Percentiles rank a stretch among this genome's conserved stretches.
Conservation (phyloP, 2,797 vertebrate species). For the Malurus splendens region DNA sequence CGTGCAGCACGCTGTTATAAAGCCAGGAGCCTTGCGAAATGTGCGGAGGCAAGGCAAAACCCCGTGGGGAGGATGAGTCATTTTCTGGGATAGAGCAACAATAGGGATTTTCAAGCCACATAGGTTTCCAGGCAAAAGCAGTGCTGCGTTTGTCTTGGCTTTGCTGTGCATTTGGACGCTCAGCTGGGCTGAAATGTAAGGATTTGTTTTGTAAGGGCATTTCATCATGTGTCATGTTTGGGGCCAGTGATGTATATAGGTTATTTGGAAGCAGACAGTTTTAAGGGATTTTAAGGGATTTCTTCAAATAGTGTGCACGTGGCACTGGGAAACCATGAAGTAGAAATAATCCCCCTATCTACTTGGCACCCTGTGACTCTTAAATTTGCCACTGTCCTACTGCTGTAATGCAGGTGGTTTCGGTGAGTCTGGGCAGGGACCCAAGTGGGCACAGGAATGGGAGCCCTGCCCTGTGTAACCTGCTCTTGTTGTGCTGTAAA, state of each 20-base stretch:
- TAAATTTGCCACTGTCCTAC: not conserved
- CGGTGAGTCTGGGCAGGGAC: not conserved
- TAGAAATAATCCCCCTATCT: not conserved
- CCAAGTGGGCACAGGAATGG: not conserved
- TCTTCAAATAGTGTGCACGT: not conserved
- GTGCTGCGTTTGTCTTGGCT: not conserved
- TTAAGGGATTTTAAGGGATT: not conserved
- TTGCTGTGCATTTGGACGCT: not conserved
- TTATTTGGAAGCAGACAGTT: not conserved
- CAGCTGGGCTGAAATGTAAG: not conserved
- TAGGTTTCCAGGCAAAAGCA: not conserved
- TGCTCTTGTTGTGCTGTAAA: not conserved
- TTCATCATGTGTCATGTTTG: not conserved
- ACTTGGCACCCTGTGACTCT: not conserved
- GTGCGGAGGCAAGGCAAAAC: conserved; percentile 3
- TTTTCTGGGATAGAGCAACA: conserved; percentile 5
- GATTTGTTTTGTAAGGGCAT: not conserved
- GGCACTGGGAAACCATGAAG: not conserved
- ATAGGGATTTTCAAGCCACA: conserved; percentile 7
- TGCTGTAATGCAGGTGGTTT: not conserved
- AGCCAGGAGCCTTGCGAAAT: conserved; percentile 48
- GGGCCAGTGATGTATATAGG: not conserved
- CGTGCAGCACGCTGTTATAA: not conserved
- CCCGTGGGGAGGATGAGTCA: conserved; percentile 39
- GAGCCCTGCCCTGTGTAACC: not conserved